Conservation (phyloP, 2,113 vertebrate genomes). For the Gulo gulo region DNA sequence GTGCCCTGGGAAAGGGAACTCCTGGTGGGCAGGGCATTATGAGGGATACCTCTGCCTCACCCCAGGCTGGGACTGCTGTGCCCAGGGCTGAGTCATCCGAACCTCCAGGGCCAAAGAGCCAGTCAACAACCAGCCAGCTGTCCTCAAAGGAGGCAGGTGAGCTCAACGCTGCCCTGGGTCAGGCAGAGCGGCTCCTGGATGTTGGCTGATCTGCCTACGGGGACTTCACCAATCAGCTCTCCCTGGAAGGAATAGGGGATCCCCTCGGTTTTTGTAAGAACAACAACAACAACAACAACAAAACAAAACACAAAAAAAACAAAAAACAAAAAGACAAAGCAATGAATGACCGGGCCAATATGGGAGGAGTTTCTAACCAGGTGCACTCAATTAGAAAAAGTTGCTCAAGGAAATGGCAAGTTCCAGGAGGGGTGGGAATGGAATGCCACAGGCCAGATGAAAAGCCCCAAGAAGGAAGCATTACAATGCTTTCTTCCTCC, state of each 20-base stretch:
- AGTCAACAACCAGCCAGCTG: not conserved
- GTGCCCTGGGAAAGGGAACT: not conserved
- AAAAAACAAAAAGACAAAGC: not conserved
- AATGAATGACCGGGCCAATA: not conserved
- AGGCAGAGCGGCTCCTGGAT: not conserved
- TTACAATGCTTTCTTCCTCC: not conserved
- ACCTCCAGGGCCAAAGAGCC: not conserved
- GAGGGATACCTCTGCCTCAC: not conserved
- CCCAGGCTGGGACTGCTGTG: not conserved
- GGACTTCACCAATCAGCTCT: not conserved
- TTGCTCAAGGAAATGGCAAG: slow-evolving; percentile 28
- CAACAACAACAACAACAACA: not conserved
- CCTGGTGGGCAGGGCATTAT: not conserved
- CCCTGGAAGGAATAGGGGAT: not conserved
- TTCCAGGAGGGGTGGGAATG: not conserved
- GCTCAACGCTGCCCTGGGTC: too few species aligned
- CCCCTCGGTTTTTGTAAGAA: not conserved
- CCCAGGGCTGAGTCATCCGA: not conserved
- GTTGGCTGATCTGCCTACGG: not conserved
- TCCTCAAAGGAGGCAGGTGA: not conserved
- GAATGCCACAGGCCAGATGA: slow-evolving; percentile 9
- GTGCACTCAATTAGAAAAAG: slow-evolving; percentile 43
- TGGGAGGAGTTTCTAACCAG: not conserved
- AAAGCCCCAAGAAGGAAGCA: not conserved
- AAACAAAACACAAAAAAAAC: not conserved